Conservation (phyloP, 2,888 invertebrate genomes). For the Campoletis raptor region DNA sequence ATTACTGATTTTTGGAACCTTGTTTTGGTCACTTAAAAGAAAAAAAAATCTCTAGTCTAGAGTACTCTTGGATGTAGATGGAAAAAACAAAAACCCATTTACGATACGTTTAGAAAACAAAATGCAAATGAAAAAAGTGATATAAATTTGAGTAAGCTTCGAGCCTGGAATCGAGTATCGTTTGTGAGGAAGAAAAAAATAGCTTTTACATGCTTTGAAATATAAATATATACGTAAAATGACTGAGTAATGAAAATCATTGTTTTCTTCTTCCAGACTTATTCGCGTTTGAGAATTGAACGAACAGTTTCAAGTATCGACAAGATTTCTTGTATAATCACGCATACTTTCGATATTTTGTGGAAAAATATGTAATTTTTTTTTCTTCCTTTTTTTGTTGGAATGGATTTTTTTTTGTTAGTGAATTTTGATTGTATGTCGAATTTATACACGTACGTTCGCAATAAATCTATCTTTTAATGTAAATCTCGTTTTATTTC, state of each 20-base stretch:
- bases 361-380: conserved; percentile 36
- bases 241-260: conserved; percentile 62
- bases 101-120: conserved; percentile 5
- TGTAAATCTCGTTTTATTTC: conserved; percentile 14
- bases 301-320: background rate
- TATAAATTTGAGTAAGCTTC: conserved; percentile 46
- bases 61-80: conserved; percentile 42
- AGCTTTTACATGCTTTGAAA: conserved; percentile 61
- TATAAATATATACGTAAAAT: conserved; percentile 42
- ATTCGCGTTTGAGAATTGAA: conserved; percentile 5
- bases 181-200: conserved; percentile 26
- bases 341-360: conserved; percentile 44
- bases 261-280: conserved; percentile 50
- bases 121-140: conserved; percentile 57
- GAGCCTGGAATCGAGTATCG: conserved; percentile 2
- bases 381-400: conserved; percentile 40
- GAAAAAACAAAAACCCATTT: conserved; percentile 16
- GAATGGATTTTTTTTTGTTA: conserved; percentile 24
- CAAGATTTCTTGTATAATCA: conserved; percentile 41
- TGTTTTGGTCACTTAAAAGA: background rate
- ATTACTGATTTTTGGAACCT: background rate
- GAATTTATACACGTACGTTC: conserved; percentile 63
- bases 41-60: conserved; percentile 55
- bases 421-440: conserved; percentile 47
- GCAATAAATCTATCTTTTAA: conserved; percentile 63